Base-by-base conservation (phyloP, 37 sponge, comb jelly and placozoan species). In the Beroe ovata region DNA sequence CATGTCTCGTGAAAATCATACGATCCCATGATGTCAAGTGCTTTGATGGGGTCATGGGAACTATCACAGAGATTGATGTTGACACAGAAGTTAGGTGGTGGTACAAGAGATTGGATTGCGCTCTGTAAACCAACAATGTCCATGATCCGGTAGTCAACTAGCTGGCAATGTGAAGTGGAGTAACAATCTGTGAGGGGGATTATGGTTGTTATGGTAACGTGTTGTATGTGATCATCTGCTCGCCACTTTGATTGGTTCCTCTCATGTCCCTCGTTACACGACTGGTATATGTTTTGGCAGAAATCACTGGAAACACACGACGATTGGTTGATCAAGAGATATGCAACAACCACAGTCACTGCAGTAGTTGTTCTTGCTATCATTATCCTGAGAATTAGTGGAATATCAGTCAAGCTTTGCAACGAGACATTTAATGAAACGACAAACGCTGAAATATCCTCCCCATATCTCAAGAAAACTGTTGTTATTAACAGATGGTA, bases 141-240 rank as follows among this genome's bases (percentile, higher is more conserved):
- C 35, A 66, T 34, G 36, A 66, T 25, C 34, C 69, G 29, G 69
- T 34, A 66, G 3, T 30, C 69, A 18, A 66, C 69, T 4, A 66
- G 36, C 32, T 66, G 16, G 34, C 69, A 66, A 4, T 66, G 8
- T 14, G 25, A 8, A 14, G 36, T 37, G 14, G 33, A 66, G 36
- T 29, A 66, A 30, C 69, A 66, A 18, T 66, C 69, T 30, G 69
- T 66, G 33, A 66, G 69, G 14, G 69, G 69, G 8, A 66, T 32
- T 14, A 66, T 66, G 16, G 69, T 66, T 8, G 69, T 66, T 11
- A 66, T 66, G 16, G 30, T 30, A 14, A 33, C 69, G 16, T 66
- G 32, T 8, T 66, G 35, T 32, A 4, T 66, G 69, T 34, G 16
- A 11, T 66, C 69, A 29, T 66, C 69, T 11, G 6, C 54, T 47